Evolutionary conservation across 2,113 vertebrate genomes (phyloP).

Genomic region (Porphyrio hochstetteri): DNA sequence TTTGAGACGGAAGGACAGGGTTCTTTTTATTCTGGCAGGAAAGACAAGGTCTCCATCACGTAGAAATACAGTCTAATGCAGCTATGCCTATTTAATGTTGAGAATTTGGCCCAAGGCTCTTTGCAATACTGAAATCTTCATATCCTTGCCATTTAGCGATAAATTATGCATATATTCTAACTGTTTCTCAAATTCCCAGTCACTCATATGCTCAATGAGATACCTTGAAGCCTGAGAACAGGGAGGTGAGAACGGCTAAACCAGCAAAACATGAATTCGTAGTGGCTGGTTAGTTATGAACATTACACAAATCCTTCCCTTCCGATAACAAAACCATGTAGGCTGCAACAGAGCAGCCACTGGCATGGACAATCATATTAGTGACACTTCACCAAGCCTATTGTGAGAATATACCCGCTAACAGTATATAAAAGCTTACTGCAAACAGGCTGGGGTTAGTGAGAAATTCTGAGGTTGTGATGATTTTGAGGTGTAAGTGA

Average conservation of each 20-base stretch:
- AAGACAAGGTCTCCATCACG: not conserved
- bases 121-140: not conserved
- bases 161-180: not conserved
- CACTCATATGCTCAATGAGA: not conserved
- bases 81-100: not conserved
- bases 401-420: slow-evolving; percentile 19
- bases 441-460: not conserved
- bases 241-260: not conserved
- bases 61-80: not conserved
- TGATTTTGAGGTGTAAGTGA: not conserved
- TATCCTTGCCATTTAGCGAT: not conserved
- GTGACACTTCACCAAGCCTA: slow-evolving; percentile 34
- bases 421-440: slow-evolving; percentile 22
- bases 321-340: slow-evolving; percentile 30
- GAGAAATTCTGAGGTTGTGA: slow-evolving; percentile 19
- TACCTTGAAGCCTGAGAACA: not conserved
- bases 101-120: not conserved
- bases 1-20: not conserved
- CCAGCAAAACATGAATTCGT: slow-evolving; percentile 1
- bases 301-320: slow-evolving; percentile 32
- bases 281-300: slow-evolving; percentile 24
- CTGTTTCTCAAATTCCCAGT: not conserved
- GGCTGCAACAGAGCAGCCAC: slow-evolving; percentile 59
- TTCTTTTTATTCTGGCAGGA: not conserved
- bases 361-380: slow-evolving; percentile 60